Evolutionary conservation across 2,797 vertebrate genomes (phyloP), one percentile per base, ranked within the genome.

Genomic region (Centroberyx gerrardi): DNA sequence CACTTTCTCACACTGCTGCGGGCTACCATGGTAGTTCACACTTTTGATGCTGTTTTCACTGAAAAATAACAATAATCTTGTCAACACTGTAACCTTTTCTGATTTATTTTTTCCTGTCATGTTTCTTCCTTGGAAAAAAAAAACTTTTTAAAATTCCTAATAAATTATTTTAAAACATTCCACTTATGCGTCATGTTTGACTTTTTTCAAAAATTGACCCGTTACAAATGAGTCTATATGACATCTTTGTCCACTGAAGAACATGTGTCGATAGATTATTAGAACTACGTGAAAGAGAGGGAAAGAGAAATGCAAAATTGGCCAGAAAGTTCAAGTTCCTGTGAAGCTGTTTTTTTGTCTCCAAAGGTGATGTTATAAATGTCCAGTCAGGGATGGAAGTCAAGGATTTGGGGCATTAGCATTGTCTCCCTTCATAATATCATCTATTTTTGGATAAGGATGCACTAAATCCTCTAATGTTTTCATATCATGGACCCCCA

Each of bases 151-250:
- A 96, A 97, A 96, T 97, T 98, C 96, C 96, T 97, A 97, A 98
- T 98, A 98, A 97, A 98, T 97, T 98, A 98, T 98, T 99, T 97
- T 95, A 97, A 97, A 97, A 97, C 88, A 96, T 95, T 94, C 87
- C 88, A 90, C 77, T 68, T 67, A 60, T 68, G 66, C 33, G 62
- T 93, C 74, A 74, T 56, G 78, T 71, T 69, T 85, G 55, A 33
- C 33, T 59, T 56, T 59, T 46, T 52, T 14, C 54, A 13, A 28
- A 27, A 33, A 60, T n/a, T 18, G 2, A 31, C 14, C 15, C 6
- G 1, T 17, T 31, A 51, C 5, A n/a, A 49, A 4, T 58, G 17
- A 8, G 17, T 17, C 28, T 9, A 17, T 33, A 3, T n/a, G 15
- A 18, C 12, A 49, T 14, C 49, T n/a, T 27, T 52, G 49, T n/a